Base-by-base conservation (phyloP, 2,888 invertebrate species). In the Himalopsyche kuldschensis region DNA sequence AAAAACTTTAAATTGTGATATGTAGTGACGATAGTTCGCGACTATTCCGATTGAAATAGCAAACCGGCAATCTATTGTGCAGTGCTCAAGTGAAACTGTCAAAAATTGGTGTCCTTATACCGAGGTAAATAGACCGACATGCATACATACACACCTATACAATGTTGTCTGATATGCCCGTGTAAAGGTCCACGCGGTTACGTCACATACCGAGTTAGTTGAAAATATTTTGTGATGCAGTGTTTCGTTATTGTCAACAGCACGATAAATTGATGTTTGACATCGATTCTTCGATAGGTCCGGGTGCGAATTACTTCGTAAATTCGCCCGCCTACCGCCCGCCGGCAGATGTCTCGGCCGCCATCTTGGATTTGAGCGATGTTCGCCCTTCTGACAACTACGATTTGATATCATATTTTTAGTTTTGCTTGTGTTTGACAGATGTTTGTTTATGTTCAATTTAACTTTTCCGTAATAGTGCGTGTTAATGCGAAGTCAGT, bases 181-280 rank as follows among this genome's bases (percentile, higher is more conserved):
- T 84, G 82, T 82, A 63, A 84, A 82, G 84, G 82, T 77, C 82
- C 84, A 84, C 84, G 84, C 84, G 84, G 84, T 84, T 84, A 84
- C 84, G 84, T 84, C 84, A 84, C 84, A 82, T 82, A 82, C 75
- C 77, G 63, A 79, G 75, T 78, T 82, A 78, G 84, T 82, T 84
- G 24, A 55, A 55, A 55, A 55, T 55, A 55, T 55, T 55, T 55
- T 55, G 55, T 55, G 55, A 55, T 55, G 55, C n/a, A 55, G 55
- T 55, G 55, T 55, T 55, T 55, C 2, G n/a, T 55, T 55, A 55
- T 55, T 55, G 24, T 55, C 55, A 24, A 8, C 55, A 20, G 24
- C 6, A 20, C 10, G 55, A 55, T 55, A 20, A 41, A 1, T 55
- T 55, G 24, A 55, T 20, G 55, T 20, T 55, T 24, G 3, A 10